Conservation (phyloP, 37 sponge, comb jelly and placozoan species). For the Ephydatia muelleri region DNA sequence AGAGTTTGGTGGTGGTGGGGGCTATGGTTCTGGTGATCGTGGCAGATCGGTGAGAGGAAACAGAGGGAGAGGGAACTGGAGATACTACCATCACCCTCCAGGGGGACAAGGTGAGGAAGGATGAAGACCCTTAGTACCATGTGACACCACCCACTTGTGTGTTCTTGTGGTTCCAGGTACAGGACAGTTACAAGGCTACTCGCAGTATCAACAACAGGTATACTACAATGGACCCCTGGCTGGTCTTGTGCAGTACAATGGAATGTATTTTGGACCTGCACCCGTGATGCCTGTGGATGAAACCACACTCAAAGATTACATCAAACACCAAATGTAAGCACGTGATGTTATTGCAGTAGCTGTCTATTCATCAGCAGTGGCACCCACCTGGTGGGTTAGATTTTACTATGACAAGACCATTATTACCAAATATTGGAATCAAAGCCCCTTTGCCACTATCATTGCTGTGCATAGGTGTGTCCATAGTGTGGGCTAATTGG, state of each 20-base stretch:
- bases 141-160: no score
- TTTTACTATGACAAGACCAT: no score
- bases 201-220: slow-evolving; percentile 23
- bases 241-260: slow-evolving; percentile 17
- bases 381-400: no score
- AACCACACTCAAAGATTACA: slow-evolving; percentile 72
- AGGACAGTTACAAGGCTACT: not conserved
- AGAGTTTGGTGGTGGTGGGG: slow-evolving; percentile 24
- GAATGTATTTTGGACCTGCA: slow-evolving; percentile 51
- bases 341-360: not conserved
- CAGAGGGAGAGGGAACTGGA: slow-evolving; percentile 39
- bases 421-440: no score
- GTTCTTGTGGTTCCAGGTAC: not conserved
- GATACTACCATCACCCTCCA: not conserved
- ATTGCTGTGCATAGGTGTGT: no score
- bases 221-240: slow-evolving; percentile 37
- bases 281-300: slow-evolving; percentile 72
- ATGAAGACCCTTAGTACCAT: no score
- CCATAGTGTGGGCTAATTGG: not conserved
- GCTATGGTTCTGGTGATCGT: slow-evolving; percentile 5
- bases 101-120: slow-evolving; percentile 8
- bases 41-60: slow-evolving; percentile 17
- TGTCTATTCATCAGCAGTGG: not conserved
- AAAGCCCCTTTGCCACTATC: no score
- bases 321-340: slow-evolving; percentile 87